These are phyloP conservation scores for Cephus cinctus DNA, from an alignment of 1,140 invertebrate species.

Conservation along the genomic window DNA sequence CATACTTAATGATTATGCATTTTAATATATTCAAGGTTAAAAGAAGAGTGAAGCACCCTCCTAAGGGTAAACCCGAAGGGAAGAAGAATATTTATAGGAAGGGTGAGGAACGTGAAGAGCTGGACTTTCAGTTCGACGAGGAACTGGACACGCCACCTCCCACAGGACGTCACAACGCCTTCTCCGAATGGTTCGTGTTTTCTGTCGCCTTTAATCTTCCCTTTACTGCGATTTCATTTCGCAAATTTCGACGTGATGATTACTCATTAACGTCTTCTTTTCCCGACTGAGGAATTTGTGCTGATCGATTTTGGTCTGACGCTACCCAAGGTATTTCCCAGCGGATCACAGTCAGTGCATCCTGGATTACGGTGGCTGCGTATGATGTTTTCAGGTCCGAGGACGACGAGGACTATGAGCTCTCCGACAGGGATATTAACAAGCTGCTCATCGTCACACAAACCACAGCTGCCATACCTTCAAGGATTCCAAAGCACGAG, in stretches of 20 bases:
- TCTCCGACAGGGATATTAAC: slow-evolving; percentile 90
- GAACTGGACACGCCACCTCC: slow-evolving; percentile 77
- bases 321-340: slow-evolving; percentile 5
- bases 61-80: slow-evolving; percentile 47
- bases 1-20: no score
- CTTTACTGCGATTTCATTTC: neutral
- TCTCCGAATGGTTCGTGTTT: slow-evolving; percentile 66
- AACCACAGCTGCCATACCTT: slow-evolving; percentile 54
- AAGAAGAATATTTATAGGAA: slow-evolving; percentile 49
- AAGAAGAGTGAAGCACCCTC: slow-evolving; percentile 51
- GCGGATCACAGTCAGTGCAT: neutral
- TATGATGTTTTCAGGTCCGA: slow-evolving; percentile 66
- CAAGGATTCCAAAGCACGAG: slow-evolving; percentile 75
- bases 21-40: slow-evolving; percentile 59
- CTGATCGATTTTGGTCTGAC: slow-evolving; percentile 17
- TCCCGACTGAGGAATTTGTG: slow-evolving; percentile 31
- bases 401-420: slow-evolving; percentile 81
- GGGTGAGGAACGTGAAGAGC: slow-evolving; percentile 74
- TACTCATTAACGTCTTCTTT: slow-evolving; percentile 38
- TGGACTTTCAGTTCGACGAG: slow-evolving; percentile 97
- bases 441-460: slow-evolving; percentile 96
- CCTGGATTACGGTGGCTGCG: no score
- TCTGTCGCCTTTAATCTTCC: slow-evolving; percentile 12
- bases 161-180: slow-evolving; percentile 77
- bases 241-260: slow-evolving; percentile 22